Percentiles rank a stretch among this genome's conserved stretches.
phyloP scores from a whole-genome alignment of 1,140 invertebrate genomes.

The Drosophila persimilis region DNA sequence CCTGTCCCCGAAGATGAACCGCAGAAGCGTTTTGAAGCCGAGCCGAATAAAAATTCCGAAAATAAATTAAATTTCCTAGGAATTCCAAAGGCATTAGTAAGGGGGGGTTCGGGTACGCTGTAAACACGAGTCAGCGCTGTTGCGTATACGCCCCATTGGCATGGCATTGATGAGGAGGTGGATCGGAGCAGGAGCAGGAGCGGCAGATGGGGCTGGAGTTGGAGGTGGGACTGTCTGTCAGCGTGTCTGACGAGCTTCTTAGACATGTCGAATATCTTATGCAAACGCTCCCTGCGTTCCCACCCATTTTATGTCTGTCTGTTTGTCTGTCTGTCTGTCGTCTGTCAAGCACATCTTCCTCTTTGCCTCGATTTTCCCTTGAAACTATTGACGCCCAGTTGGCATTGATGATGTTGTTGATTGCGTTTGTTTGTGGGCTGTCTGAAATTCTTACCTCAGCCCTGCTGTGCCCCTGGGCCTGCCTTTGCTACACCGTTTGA shows the following conservation, averaged over 20 bases:
- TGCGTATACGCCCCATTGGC: neutral
- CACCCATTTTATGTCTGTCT: neutral
- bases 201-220: too few relatives aligned
- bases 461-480: too few relatives aligned
- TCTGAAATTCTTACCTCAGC: slow-evolving; percentile 8
- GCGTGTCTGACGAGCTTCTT: slow-evolving; percentile 2
- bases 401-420: slow-evolving; percentile 60
- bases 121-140: neutral
- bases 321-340: neutral
- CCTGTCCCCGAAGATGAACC: neutral
- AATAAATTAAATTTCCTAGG: slow-evolving; percentile 2
- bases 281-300: neutral
- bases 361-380: neutral
- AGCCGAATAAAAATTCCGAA: neutral
- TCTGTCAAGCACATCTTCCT: neutral
- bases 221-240: neutral
- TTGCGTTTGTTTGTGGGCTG: slow-evolving; percentile 47
- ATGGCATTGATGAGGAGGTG: neutral
- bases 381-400: slow-evolving; percentile 51
- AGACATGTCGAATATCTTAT: slow-evolving; percentile 4
- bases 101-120: neutral
- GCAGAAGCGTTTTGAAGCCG: neutral
- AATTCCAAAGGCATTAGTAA: neutral
- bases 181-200: neutral
- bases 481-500: neutral